Evolutionary conservation across 2,888 invertebrate genomes (phyloP), one percentile per base, ranked within the genome.

Genomic region (Agonopterix alstromeriana): DNA sequence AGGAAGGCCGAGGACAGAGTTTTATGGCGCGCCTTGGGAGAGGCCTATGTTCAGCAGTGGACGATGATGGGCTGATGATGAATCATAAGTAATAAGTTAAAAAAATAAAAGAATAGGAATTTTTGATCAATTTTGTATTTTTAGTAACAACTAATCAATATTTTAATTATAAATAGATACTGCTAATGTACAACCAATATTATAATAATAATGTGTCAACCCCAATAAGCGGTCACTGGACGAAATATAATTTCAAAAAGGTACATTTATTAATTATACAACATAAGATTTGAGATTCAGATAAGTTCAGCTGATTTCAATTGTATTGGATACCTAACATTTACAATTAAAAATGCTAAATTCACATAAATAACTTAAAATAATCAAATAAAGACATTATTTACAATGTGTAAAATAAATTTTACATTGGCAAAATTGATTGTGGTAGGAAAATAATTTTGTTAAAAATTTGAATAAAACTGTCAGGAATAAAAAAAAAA

Each of bases 91-190:
- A 36, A 36, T 38, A n/a, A 8, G n/a, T 38, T 9, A 42, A 43
- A 38, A 9, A 42, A 59, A 54, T 48, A 41, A 63, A 67, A 67
- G 60, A 60, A 67, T 59, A 46, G 27, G 50, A 43, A 71, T 66
- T 83, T 17, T 83, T 76, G 77, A 84, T 86, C 77, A 74, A 86
- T 85, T 87, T 85, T 84, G 72, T 87, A 84, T 87, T 88, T 88
- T 88, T 72, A 84, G 82, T 88, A 88, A 88, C 88, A 86, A 85
- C 85, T 88, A 88, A 85, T 87, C 87, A 88, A 84, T 83, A 79
- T 82, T 77, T 27, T 63, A 73, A 81, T 84, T 84, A 86, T 86
- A 85, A 85, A 87, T 86, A 86, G 77, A 76, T 85, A 84, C 75
- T 72, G 77, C 75, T 80, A 82, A 84, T 80, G 74, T 84, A 86